These are phyloP conservation scores for Portevinia maculata DNA, from an alignment of 2,888 invertebrate genomes.

Conservation along the genomic window DNA sequence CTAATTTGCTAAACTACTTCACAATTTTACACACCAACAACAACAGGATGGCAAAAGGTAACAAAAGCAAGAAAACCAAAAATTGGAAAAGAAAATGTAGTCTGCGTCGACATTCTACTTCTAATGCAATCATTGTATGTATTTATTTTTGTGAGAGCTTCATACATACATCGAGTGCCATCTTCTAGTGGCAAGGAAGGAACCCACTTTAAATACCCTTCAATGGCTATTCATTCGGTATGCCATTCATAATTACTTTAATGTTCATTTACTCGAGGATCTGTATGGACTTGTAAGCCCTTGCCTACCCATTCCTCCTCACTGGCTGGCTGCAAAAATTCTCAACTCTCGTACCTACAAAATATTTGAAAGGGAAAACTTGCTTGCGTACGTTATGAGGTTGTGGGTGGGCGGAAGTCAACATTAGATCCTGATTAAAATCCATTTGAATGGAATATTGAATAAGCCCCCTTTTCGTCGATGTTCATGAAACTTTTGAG, in stretches of 20 bases:
- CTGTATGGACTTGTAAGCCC: constrained; percentile 5
- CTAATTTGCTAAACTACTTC: constrained; percentile 45
- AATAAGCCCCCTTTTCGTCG: constrained; percentile 34
- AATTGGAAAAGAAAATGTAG: constrained; percentile 2
- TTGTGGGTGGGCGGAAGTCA: constrained; percentile 29
- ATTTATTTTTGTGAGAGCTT: constrained; percentile 9
- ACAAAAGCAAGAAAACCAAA: constrained; percentile 8
- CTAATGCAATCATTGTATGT: constrained; percentile 35
- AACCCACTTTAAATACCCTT: constrained; percentile 58
- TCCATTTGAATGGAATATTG: constrained; percentile 60
- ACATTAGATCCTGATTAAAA: constrained; percentile 65
- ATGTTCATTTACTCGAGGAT: constrained; percentile 54
- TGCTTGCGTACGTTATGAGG: constrained; percentile 4
- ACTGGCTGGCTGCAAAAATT: neutral
- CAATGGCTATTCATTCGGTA: constrained; percentile 60
- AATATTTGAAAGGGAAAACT: constrained; percentile 59
- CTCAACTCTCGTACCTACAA: constrained; percentile 24
- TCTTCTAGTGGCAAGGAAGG: constrained; percentile 19
- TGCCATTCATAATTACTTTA: constrained; percentile 61
- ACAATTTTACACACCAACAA: neutral
- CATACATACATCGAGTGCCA: constrained; percentile 23
- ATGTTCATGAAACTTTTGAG: constrained; percentile 50
- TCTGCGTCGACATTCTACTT: constrained; percentile 7
- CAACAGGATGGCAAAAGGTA: constrained; percentile 13
- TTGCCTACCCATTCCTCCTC: no score